Evolutionary conservation across 2,113 vertebrate species (phyloP).

Genomic region (Rhombomys opimus): DNA sequence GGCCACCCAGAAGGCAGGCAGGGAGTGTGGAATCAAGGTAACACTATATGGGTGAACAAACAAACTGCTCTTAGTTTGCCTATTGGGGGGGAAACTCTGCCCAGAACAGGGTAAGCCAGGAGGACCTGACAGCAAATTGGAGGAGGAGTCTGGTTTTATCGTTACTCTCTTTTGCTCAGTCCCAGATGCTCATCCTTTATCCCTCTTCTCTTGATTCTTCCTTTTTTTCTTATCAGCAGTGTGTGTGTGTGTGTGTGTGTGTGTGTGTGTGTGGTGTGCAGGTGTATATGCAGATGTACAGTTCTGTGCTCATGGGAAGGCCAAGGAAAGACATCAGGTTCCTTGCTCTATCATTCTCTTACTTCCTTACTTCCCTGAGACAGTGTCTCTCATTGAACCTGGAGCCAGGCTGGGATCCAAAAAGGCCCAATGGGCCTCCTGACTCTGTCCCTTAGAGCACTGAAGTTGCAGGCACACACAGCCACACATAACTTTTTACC

Average conservation of each 20-base stretch:
- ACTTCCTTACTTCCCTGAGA: not conserved
- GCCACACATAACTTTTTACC: not conserved
- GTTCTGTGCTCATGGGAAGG: not conserved
- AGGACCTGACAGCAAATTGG: not conserved
- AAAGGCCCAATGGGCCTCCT: not conserved
- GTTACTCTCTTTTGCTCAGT: not conserved
- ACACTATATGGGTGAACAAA: not conserved
- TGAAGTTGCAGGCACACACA: no score
- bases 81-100: slow-evolving; percentile 2
- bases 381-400: not conserved
- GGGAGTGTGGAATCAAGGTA: not conserved
- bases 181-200: not conserved
- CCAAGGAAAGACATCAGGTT: not conserved
- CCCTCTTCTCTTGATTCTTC: not conserved
- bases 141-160: not conserved
- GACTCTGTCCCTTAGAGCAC: no score
- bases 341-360: no score
- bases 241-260: not conserved
- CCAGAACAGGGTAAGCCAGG: not conserved
- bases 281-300: not conserved
- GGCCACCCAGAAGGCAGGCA: not conserved
- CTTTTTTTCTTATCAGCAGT: not conserved
- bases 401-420: not conserved
- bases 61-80: not conserved
- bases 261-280: not conserved